Conservation (phyloP, 2,888 invertebrate genomes). For the Chydorus sphaericus region DNA sequence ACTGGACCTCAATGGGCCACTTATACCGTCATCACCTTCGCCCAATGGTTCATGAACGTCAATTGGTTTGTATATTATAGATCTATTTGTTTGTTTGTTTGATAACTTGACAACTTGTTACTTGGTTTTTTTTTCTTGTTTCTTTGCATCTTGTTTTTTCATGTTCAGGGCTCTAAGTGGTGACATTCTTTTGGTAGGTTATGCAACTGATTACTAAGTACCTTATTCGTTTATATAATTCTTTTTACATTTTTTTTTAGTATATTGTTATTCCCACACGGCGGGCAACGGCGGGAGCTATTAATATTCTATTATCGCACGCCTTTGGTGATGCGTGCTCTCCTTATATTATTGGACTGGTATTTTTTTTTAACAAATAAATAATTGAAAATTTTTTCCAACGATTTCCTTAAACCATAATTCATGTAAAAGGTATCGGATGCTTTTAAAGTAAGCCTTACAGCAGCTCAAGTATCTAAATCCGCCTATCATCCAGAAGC, state of each 20-base stretch:
- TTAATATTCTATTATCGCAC: slow-evolving; percentile 92
- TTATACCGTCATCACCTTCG: slow-evolving; percentile 65
- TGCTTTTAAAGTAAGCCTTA: background rate
- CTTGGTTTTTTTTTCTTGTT: background rate
- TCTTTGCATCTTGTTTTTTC: no score
- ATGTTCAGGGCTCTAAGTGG: background rate
- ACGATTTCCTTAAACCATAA: background rate
- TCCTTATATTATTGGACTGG: slow-evolving; percentile 90
- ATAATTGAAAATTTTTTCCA: background rate
- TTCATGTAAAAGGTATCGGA: background rate
- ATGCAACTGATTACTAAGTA: background rate
- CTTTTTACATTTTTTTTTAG: slow-evolving; percentile 39
- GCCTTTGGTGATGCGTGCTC: slow-evolving; percentile 97
- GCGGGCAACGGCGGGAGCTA: slow-evolving; percentile 90
- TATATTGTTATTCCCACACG: slow-evolving; percentile 92
- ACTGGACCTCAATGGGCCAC: slow-evolving; percentile 45
- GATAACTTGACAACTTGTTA: background rate
- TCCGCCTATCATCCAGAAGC: no score
- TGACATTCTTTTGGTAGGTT: background rate
- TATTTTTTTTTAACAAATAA: slow-evolving; percentile 39
- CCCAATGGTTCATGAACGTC: slow-evolving; percentile 73
- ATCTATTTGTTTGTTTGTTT: background rate
- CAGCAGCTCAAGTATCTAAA: background rate
- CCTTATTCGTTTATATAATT: background rate
- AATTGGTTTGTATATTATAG: background rate